These are phyloP conservation scores for Synaphobranchus kaupii DNA, from an alignment of 2,797 vertebrate species.

Conservation along the genomic window DNA sequence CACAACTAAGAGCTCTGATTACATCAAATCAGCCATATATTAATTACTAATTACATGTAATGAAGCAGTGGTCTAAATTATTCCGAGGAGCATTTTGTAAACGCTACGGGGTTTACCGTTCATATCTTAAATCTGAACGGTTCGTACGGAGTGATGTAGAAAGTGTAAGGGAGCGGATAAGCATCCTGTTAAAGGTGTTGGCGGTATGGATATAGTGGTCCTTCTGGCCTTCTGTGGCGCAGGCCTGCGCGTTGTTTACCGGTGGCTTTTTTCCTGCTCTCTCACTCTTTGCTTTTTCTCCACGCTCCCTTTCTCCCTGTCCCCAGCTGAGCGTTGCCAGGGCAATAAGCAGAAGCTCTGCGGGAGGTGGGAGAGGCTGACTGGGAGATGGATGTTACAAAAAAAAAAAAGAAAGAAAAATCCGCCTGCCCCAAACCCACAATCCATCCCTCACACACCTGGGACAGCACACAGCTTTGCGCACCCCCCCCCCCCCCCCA, in stretches of 20 bases:
- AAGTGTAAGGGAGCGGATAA: not conserved
- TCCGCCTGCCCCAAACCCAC: not conserved
- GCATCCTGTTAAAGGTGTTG: not conserved
- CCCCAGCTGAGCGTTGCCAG: conserved; percentile 20
- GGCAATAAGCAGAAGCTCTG: conserved; percentile 1
- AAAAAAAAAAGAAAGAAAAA: not conserved
- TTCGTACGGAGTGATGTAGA: not conserved
- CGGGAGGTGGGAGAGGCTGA: not conserved
- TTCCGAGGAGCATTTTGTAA: not conserved
- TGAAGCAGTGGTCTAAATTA: not conserved
- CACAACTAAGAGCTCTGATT: not conserved
- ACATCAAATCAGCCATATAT: not conserved
- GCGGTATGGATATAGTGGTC: not conserved
- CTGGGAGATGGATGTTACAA: not conserved
- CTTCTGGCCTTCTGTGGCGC: not conserved
- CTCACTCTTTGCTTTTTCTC: not conserved
- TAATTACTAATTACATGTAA: too few relatives aligned
- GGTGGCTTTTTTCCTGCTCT: conserved; percentile 57
- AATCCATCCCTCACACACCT: not conserved
- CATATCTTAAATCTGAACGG: not conserved
- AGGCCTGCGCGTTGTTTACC: conserved; percentile 55
- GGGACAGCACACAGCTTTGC: not conserved
- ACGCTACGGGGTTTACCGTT: not conserved
- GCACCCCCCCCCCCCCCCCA: not conserved
- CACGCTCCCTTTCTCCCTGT: conserved; percentile 24